Evolutionary conservation across 2,797 vertebrate species (phyloP).

Genomic region (Galago senegalensis): DNA sequence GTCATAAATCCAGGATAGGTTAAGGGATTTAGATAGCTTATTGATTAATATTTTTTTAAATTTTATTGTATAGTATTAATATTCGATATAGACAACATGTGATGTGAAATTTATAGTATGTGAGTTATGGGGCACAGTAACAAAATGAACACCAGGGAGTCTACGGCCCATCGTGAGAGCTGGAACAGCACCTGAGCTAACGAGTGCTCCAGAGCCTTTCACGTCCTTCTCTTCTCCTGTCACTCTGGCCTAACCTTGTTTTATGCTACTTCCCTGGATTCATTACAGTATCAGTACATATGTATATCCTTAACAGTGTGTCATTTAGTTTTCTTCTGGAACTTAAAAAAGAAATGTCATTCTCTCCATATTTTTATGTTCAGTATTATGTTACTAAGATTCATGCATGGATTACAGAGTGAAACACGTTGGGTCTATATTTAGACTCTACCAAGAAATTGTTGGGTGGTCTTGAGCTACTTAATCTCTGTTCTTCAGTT

Average conservation of each 20-base stretch:
- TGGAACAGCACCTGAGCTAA: not conserved
- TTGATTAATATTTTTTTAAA: not conserved
- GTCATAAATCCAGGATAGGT: not conserved
- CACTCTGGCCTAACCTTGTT: not conserved
- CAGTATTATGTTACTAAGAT: conserved; percentile 21
- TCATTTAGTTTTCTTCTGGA: not conserved
- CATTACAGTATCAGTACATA: not conserved
- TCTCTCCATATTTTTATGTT: not conserved
- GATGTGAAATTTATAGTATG: not conserved
- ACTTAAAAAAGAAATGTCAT: not conserved
- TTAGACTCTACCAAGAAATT: not conserved
- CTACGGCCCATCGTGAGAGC: not conserved
- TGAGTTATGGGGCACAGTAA: not conserved
- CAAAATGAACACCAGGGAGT: not conserved
- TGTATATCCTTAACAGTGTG: not conserved
- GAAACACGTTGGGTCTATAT: not conserved
- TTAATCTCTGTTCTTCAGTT: not conserved
- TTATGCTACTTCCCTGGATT: not conserved
- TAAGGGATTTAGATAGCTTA: conserved; percentile 21
- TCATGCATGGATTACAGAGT: not conserved
- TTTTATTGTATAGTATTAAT: conserved; percentile 33
- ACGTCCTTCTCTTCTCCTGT: not conserved
- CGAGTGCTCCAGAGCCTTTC: not conserved
- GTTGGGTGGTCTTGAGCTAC: not conserved
- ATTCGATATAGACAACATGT: not conserved